Percentiles rank a stretch among this genome's conserved stretches.
phyloP scores from a whole-genome alignment of 2,113 vertebrate species.

The Brienomyrus brachyistius region DNA sequence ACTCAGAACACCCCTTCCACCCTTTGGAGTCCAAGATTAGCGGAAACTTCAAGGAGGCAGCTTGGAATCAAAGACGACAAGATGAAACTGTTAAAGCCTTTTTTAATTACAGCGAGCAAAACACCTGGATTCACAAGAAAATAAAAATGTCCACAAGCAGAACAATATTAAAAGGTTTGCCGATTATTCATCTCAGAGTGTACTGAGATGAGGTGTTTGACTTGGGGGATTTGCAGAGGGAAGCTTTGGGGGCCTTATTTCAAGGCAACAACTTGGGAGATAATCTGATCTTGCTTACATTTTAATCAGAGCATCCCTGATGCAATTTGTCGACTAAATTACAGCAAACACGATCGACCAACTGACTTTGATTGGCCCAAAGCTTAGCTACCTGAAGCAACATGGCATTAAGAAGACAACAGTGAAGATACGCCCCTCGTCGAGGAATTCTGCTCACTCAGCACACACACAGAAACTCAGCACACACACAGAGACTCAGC shows the following conservation, averaged over 20 bases:
- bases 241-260: background rate
- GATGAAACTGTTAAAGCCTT: slow-evolving; percentile 32
- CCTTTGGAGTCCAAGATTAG: background rate
- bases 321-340: background rate
- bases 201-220: background rate
- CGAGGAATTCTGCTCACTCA: background rate
- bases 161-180: background rate
- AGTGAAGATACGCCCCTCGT: background rate
- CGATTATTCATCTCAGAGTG: background rate
- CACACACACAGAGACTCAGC: background rate
- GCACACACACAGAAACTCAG: background rate
- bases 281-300: background rate
- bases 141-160: background rate
- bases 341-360: too few relatives aligned
- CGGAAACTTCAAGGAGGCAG: slow-evolving; percentile 4
- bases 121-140: background rate
- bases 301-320: background rate
- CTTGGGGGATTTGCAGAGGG: background rate
- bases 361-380: background rate
- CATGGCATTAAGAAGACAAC: background rate
- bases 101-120: slow-evolving; percentile 40
- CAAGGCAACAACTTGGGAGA: background rate
- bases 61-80: slow-evolving; percentile 10
- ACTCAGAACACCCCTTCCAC: slow-evolving; percentile 2
- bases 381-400: background rate